Evolutionary conservation across 1,140 invertebrate species (phyloP).

Genomic region (Drosophila repletoides): DNA sequence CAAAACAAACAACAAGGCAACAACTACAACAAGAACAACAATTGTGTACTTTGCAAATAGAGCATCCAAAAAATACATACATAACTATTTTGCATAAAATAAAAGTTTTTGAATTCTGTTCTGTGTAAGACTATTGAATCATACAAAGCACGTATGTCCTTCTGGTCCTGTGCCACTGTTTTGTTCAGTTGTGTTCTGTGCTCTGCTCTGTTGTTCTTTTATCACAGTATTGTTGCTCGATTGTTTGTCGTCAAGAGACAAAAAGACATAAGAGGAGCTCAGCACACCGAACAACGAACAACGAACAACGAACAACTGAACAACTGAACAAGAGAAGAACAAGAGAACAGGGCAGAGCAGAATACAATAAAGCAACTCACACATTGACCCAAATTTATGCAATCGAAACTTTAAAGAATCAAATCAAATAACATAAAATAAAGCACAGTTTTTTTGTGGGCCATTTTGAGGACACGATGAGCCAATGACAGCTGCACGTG

Average conservation of each 20-base stretch:
- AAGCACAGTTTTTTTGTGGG: conserved; percentile 10
- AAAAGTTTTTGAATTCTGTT: conserved; percentile 49
- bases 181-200: too few relatives aligned
- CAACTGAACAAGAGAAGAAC: neutral
- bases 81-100: conserved; percentile 78
- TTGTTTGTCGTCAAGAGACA: conserved; percentile 62
- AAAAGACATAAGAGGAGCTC: conserved; percentile 26
- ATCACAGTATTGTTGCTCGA: conserved; percentile 59
- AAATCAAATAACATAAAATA: conserved; percentile 43
- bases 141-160: conserved; percentile 62
- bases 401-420: conserved; percentile 59
- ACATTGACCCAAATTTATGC: conserved; percentile 68
- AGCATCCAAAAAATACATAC: conserved; percentile 49
- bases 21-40: conserved; percentile 31
- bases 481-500: conserved; percentile 8
- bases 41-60: conserved; percentile 41
- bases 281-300: neutral
- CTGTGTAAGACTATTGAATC: conserved; percentile 32
- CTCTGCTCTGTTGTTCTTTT: conserved; percentile 48
- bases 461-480: neutral
- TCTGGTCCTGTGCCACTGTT: conserved; percentile 11
- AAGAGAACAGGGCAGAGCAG: neutral
- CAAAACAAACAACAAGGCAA: conserved; percentile 34
- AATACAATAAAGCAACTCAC: conserved; percentile 36
- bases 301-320: neutral